Percentiles rank a stretch among this genome's conserved stretches.
Evolutionary conservation across 37 sponge, comb jelly and placozoan genomes (phyloP).

Genomic region (Diacarnus erythraeanus): DNA sequence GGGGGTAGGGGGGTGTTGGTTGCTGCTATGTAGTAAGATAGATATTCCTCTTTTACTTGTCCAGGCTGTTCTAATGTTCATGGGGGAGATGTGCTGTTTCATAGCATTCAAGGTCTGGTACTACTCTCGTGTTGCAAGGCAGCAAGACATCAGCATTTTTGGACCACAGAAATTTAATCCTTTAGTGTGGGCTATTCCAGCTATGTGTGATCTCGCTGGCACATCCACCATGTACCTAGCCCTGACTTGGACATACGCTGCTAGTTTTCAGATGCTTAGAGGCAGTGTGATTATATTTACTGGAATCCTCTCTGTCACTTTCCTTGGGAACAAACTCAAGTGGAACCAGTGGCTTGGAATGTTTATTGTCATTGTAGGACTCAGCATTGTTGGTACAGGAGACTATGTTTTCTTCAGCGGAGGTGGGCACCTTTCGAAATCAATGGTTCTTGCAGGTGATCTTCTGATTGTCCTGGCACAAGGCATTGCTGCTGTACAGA

Average conservation of each 20-base stretch:
- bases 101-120: slow-evolving; percentile 80
- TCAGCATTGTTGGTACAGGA: slow-evolving; percentile 83
- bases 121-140: slow-evolving; percentile 21
- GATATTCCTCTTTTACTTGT: not conserved
- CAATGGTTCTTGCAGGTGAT: slow-evolving; percentile 76
- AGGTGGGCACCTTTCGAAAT: not conserved
- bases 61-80: slow-evolving; percentile 88
- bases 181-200: slow-evolving; percentile 86
- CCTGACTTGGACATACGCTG: slow-evolving; percentile 91
- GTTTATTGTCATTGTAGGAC: slow-evolving; percentile 87
- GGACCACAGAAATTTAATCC: slow-evolving; percentile 90
- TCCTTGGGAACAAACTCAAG: slow-evolving; percentile 71
- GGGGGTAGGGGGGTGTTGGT: not conserved
- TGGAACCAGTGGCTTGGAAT: slow-evolving; percentile 87
- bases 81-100: slow-evolving; percentile 91
- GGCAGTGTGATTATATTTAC: slow-evolving; percentile 98
- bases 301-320: slow-evolving; percentile 88
- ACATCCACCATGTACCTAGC: slow-evolving; percentile 94
- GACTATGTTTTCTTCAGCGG: slow-evolving; percentile 66
- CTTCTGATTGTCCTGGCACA: slow-evolving; percentile 91
- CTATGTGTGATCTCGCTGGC: slow-evolving; percentile 85
- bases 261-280: slow-evolving; percentile 95
- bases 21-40: not conserved
- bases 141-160: slow-evolving; percentile 56
- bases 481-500: slow-evolving; percentile 84